Evolutionary conservation across 2,113 vertebrate genomes (phyloP).

Genomic region (Plecotus auritus): DNA sequence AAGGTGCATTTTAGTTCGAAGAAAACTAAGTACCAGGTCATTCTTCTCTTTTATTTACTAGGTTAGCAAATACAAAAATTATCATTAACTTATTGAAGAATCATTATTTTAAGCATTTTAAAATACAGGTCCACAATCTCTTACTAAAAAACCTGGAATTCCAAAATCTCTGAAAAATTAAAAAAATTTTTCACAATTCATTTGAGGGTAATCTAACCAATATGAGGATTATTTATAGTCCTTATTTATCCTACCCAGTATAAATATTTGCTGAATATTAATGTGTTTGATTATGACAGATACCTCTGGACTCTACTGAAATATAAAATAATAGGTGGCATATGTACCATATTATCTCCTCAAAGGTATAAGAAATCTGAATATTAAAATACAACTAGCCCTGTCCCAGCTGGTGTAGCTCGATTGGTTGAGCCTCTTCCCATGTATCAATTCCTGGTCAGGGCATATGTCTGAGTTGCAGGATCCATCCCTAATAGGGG

Average conservation of each 20-base stretch:
- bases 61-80: not conserved
- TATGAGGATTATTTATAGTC: not conserved
- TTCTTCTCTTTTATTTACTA: constrained; percentile 1
- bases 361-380: not conserved
- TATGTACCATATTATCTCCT: not conserved
- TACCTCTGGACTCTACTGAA: not conserved
- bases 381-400: not conserved
- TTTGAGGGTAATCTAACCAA: not conserved
- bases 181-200: not conserved
- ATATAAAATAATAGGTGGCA: not conserved
- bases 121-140: not conserved
- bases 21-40: not conserved
- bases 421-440: not conserved
- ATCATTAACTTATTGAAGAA: not conserved
- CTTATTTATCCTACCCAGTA: not conserved
- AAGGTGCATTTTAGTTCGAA: not conserved
- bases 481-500: no score
- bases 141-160: constrained; percentile 13
- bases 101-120: constrained; percentile 43
- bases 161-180: not conserved
- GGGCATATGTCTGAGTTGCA: no score
- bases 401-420: not conserved
- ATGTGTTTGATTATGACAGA: not conserved
- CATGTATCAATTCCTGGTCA: not conserved
- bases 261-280: not conserved